Conservation (phyloP, 2,888 invertebrate species). For the Ophioninae sp. region DNA sequence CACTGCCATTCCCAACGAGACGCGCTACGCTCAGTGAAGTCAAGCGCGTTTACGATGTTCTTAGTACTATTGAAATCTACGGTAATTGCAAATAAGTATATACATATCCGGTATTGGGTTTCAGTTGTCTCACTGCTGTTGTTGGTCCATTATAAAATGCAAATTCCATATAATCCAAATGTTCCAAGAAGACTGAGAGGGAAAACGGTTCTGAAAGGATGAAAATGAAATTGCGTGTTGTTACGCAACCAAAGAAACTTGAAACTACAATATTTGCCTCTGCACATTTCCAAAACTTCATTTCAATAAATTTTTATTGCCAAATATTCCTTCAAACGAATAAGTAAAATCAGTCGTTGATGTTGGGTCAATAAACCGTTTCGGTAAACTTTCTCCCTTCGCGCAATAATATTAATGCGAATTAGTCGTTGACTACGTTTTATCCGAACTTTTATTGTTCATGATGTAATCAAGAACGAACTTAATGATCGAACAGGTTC, state of each 20-base stretch:
- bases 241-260: too few species aligned
- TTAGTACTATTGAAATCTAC: slow-evolving; percentile 86
- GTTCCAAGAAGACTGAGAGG: too few species aligned
- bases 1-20: slow-evolving; percentile 91
- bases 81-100: slow-evolving; percentile 81
- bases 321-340: not conserved
- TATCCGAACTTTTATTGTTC: not conserved
- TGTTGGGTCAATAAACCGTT: too few species aligned
- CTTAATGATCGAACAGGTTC: slow-evolving; percentile 66
- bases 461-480: not conserved
- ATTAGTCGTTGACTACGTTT: not conserved
- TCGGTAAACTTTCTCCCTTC: not conserved
- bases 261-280: too few species aligned
- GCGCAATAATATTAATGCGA: not conserved
- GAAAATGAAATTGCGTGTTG: too few species aligned
- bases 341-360: too few species aligned
- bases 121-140: not conserved
- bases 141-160: not conserved
- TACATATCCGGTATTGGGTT: not conserved
- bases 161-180: too few species aligned
- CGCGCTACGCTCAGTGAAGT: slow-evolving; percentile 92
- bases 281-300: too few species aligned
- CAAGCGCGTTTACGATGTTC: slow-evolving; percentile 86
- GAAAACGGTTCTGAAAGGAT: too few species aligned
- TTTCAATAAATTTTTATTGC: too few species aligned